These are phyloP conservation scores for Oceanites oceanicus DNA, from an alignment of 2,113 vertebrate genomes.

Conservation along the genomic window DNA sequence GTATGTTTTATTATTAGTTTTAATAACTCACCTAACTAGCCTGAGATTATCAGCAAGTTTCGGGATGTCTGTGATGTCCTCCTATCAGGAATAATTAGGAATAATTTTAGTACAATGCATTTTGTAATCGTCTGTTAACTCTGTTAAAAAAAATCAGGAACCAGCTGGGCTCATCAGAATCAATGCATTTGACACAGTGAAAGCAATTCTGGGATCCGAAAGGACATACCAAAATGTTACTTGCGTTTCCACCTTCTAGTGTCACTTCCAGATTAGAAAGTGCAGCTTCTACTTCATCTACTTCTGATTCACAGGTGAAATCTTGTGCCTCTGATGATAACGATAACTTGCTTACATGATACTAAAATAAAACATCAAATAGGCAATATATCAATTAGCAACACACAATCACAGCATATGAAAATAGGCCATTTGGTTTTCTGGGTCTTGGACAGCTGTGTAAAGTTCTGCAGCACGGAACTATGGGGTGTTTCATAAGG, in stretches of 20 bases:
- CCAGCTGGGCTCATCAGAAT: not conserved
- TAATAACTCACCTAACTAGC: constrained; percentile 87
- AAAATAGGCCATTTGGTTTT: not conserved
- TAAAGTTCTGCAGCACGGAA: not conserved
- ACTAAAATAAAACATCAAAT: constrained; percentile 73
- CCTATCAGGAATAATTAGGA: constrained; percentile 76
- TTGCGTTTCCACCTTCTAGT: constrained; percentile 85
- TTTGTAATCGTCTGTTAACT: not conserved
- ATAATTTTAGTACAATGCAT: constrained; percentile 42
- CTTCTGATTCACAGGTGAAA: constrained; percentile 81
- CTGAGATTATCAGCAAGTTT: constrained; percentile 90
- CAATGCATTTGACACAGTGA: not conserved
- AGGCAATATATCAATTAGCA: not conserved
- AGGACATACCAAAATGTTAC: constrained; percentile 84
- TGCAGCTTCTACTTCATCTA: constrained; percentile 94
- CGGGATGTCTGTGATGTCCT: constrained; percentile 98
- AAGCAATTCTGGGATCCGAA: not conserved
- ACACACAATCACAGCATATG: not conserved
- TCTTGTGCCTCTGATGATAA: constrained; percentile 79
- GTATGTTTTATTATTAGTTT: not conserved
- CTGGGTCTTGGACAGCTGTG: not conserved
- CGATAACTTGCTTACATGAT: constrained; percentile 91
- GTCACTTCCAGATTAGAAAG: constrained; percentile 93
- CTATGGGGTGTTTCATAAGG: not conserved
- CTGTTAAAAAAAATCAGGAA: not conserved